A percentile compares a stretch with the other conserved stretches of the same genome.
Evolutionary conservation across 2,888 invertebrate genomes (phyloP).

Genomic region (Cartodere bifasciata): DNA sequence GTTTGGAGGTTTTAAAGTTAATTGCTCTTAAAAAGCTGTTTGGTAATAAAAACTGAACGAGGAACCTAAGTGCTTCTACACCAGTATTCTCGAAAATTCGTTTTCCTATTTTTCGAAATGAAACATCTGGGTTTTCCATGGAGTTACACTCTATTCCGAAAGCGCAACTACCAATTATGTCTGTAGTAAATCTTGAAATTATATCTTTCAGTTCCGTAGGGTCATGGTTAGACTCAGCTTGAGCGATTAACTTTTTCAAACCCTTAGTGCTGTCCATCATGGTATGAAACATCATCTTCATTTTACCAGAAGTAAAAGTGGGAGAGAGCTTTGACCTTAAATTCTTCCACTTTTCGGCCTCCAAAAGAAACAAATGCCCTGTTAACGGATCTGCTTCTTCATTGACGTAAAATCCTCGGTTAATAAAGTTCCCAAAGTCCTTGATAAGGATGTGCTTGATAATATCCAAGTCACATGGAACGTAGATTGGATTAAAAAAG

Average conservation of each 20-base stretch:
- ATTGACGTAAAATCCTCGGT: constrained; percentile 49
- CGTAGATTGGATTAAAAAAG: constrained; percentile 45
- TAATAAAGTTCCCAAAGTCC: constrained; percentile 52
- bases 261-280: constrained; percentile 38
- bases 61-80: constrained; percentile 10
- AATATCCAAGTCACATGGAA: constrained; percentile 48
- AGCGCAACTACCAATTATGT: constrained; percentile 43
- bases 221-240: too few species aligned
- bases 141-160: constrained; percentile 47
- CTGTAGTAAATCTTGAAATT: constrained; percentile 44
- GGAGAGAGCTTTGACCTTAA: constrained; percentile 50
- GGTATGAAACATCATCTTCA: constrained; percentile 50
- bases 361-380: constrained; percentile 45
- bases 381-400: constrained; percentile 48
- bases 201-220: too few species aligned
- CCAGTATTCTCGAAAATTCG: constrained; percentile 13
- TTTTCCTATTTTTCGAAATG: constrained; percentile 28
- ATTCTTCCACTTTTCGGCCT: constrained; percentile 48
- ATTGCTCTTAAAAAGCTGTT: constrained; percentile 13
- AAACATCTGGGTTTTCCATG: constrained; percentile 38
- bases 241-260: constrained; percentile 20
- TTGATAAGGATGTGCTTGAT: constrained; percentile 43
- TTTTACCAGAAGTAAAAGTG: constrained; percentile 52
- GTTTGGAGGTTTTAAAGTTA: constrained; percentile 16
- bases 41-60: constrained; percentile 12